phyloP scores from a whole-genome alignment of 2,113 vertebrate genomes.

The Lathamus discolor region DNA sequence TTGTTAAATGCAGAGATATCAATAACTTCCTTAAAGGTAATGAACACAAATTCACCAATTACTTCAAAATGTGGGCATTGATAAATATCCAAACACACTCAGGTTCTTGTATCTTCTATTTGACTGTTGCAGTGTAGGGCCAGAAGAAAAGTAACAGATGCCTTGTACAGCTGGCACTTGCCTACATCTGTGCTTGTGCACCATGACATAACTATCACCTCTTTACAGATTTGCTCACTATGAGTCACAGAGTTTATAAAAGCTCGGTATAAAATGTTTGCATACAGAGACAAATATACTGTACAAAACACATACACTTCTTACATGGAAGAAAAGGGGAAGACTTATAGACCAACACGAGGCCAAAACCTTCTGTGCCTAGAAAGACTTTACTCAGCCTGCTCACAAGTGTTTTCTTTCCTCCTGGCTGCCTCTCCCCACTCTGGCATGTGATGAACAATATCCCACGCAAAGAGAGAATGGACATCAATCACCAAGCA shows the following conservation, averaged over 20 bases:
- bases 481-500: background rate
- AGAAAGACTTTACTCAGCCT: background rate
- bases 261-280: background rate
- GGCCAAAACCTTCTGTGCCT: background rate
- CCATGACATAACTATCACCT: background rate
- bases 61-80: background rate
- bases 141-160: background rate
- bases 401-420: background rate
- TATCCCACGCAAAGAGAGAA: background rate
- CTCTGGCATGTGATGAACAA: background rate
- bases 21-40: background rate
- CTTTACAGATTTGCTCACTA: background rate
- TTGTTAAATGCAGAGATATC: background rate
- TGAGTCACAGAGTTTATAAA: background rate
- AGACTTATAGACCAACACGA: background rate
- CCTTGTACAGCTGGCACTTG: background rate
- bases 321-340: background rate
- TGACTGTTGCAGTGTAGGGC: background rate
- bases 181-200: constrained; percentile 20
- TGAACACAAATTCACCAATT: background rate
- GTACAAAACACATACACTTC: background rate
- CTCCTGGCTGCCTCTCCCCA: background rate
- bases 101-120: background rate
- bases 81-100: background rate
- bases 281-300: background rate